Percentiles rank a stretch among this genome's conserved stretches.
Conservation (phyloP, 1,140 invertebrate genomes). For the Ladona fulva region DNA sequence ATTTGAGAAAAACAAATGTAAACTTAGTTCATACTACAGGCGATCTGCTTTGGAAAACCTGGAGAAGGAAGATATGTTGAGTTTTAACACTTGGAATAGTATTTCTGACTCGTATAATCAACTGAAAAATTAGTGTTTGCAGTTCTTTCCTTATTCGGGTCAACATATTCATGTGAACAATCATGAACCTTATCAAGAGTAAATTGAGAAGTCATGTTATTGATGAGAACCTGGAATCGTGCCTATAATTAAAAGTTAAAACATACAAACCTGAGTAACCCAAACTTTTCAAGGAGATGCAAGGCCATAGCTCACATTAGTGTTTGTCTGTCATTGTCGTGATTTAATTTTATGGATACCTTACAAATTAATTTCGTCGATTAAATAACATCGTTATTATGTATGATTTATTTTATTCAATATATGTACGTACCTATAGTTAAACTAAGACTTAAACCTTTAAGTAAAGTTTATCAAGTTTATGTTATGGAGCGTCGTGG, state of each 20-base stretch:
- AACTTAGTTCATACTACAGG: neutral
- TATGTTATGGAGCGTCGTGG: neutral
- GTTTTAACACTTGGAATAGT: too few relatives aligned
- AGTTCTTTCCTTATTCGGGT: too few relatives aligned
- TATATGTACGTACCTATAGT: neutral
- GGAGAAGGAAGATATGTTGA: too few relatives aligned
- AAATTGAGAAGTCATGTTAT: too few relatives aligned
- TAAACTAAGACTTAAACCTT: neutral
- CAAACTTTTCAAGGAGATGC: neutral
- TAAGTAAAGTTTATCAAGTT: neutral
- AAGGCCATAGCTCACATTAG: neutral
- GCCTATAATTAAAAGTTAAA: too few relatives aligned
- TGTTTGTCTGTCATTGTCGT: neutral
- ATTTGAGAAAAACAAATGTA: neutral
- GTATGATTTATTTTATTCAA: neutral
- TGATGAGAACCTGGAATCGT: too few relatives aligned
- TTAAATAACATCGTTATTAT: neutral
- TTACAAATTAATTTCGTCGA: neutral
- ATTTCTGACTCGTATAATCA: too few relatives aligned
- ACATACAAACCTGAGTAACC: neutral
- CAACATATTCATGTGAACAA: too few relatives aligned
- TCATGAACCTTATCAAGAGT: too few relatives aligned
- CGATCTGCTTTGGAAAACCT: neutral
- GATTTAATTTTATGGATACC: neutral
- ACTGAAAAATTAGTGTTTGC: too few relatives aligned